Evolutionary conservation across 2,113 vertebrate species (phyloP).

Genomic region (Cephalopterus ornatus): DNA sequence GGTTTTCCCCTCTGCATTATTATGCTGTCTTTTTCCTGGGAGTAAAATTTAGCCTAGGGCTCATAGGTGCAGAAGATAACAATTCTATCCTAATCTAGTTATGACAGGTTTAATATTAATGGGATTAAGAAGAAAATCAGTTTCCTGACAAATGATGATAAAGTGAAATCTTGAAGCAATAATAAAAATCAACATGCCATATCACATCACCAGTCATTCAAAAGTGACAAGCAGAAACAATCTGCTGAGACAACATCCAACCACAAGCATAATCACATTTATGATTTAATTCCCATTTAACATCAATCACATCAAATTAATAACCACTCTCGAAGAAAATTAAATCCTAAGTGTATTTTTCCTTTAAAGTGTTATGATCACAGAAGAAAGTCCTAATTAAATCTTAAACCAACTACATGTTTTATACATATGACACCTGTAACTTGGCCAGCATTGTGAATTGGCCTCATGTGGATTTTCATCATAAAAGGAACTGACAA

Average conservation of each 20-base stretch:
- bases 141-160: constrained; percentile 77
- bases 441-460: constrained; percentile 44
- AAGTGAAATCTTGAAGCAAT: constrained; percentile 77
- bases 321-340: constrained; percentile 68
- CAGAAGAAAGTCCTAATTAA: constrained; percentile 69
- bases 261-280: constrained; percentile 53
- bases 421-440: constrained; percentile 37
- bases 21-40: background rate
- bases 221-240: constrained; percentile 72
- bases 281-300: constrained; percentile 78
- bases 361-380: constrained; percentile 53
- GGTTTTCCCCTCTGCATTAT: constrained; percentile 30
- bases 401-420: constrained; percentile 51
- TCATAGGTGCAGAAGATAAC: constrained; percentile 8
- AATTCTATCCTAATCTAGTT: constrained; percentile 21
- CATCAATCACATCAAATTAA: constrained; percentile 76
- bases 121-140: constrained; percentile 33
- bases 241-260: constrained; percentile 57
- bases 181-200: constrained; percentile 70
- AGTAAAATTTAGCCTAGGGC: background rate
- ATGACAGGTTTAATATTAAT: constrained; percentile 61
- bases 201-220: constrained; percentile 66
- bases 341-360: constrained; percentile 68
- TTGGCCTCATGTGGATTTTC: constrained; percentile 15
- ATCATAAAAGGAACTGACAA: constrained; percentile 34